Base-by-base conservation (phyloP, 1,140 invertebrate genomes). In the Drosophila lacertosa region DNA sequence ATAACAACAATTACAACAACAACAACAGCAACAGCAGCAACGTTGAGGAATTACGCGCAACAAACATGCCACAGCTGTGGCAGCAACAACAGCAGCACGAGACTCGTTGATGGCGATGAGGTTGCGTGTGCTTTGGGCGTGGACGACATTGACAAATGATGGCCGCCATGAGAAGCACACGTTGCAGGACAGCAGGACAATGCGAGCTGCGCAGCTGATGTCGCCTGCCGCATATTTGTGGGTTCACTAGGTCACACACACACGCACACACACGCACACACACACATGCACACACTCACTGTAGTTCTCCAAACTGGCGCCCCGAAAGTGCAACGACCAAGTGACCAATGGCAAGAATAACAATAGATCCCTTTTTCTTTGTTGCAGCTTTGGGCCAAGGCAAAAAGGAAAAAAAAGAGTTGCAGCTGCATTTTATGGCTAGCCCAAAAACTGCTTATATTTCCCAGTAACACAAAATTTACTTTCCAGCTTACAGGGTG, bases 91-190 rank as follows among this genome's bases (percentile, higher is more conserved):
- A 33, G 22, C 66, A 62, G 40, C 57, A 73, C 59, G 60, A 50
- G 39, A 60, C 48, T 48, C 42, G 51, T 65, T 69, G 42, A 68
- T 68, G 65, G 35, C 50, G 54, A 71, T 83, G 75, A 79, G 65
- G 65, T 81, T 77, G 77, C 82, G 82, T 77, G 67, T 70, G 76
- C 57, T 44, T 47, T 64, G 73, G 65, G 59, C 58, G 79, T 67
- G 79, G 58, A 77, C 71, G 79, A 86, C 81, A 81, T 84, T 88
- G 81, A 86, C 81, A 86, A 86, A 86, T 86, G 81, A 81, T 86
- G 82, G 48, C 77, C 55, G 65, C 69, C 29, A 62, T 54, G 64
- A n/a, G n/a, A 45, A 64, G 42, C 69, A 66, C 58, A 81, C 40
- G 35, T 54, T 45, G 48, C 39, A 37, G 44, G 22, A 37, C 32